Conservation (phyloP, 2,888 invertebrate genomes). For the Sarcophaga subvicina region DNA sequence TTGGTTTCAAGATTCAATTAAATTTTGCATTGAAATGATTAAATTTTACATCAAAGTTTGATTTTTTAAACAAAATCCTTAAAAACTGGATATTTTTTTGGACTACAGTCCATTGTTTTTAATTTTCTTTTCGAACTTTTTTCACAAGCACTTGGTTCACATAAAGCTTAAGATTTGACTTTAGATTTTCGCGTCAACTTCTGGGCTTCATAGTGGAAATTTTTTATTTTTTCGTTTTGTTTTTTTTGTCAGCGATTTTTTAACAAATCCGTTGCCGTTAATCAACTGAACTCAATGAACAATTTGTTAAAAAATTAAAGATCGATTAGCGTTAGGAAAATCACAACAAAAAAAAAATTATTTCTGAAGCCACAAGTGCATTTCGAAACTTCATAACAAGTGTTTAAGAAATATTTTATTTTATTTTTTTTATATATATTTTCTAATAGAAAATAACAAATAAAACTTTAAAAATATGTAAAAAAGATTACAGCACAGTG, state of each 20-base stretch:
- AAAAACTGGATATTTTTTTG: no score
- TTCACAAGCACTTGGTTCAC: no score
- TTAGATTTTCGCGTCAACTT: background rate
- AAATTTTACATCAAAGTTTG: no score
- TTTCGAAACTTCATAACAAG: slow-evolving; percentile 34
- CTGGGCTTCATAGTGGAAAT: background rate
- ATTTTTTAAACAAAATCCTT: no score
- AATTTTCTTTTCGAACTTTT: no score
- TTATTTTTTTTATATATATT: background rate
- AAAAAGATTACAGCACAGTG: background rate
- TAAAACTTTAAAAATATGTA: slow-evolving; percentile 7
- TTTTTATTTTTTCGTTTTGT: background rate
- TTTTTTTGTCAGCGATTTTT: background rate
- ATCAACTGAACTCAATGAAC: slow-evolving; percentile 33
- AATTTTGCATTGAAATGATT: no score
- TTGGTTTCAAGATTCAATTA: no score
- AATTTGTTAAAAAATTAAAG: slow-evolving; percentile 50
- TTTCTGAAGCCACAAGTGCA: slow-evolving; percentile 8
- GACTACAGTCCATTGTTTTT: no score
- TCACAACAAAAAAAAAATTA: slow-evolving; percentile 1
- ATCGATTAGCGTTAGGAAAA: slow-evolving; percentile 23
- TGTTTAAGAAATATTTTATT: slow-evolving; percentile 43
- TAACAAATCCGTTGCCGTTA: background rate
- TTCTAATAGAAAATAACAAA: slow-evolving; percentile 2
- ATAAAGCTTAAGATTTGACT: background rate